Base-by-base conservation (phyloP, 2,113 vertebrate genomes). In the Recurvirostra avosetta region DNA sequence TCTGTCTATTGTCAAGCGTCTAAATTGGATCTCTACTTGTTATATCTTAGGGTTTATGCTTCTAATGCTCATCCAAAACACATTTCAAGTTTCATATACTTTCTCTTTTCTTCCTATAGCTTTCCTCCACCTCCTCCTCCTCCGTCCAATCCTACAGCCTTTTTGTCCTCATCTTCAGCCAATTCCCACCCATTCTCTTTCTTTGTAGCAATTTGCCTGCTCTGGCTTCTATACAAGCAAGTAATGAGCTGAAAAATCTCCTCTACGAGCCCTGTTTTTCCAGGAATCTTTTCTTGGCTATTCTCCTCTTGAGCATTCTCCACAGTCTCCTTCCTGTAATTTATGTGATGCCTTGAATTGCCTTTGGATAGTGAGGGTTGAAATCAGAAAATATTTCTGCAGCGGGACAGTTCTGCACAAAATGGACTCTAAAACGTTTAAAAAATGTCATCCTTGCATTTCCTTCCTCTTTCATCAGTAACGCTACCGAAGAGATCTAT, bases 221-320 rank as follows among this genome's bases (percentile, higher is more conserved):
- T 89, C 56, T 94, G 84, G 73, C 81, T 89, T 95, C 9, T 25
- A 45, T 9, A 15, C 62, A 78, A 85, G 45, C 45, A 74, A 79
- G n/a, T 76, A 95, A 87, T 52, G 62, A 93, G 43, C 70, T 72
- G 61, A 94, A 72, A 96, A 92, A 90, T 88, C 34, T 74, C n/a
- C 38, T 89, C 84, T 72, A 23, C 22, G 79, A 78, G 41, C 6
- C 36, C 62, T 49, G 4, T 26, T 87, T 87, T 68, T 68, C 77
- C 49, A 72, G 70, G 43, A 91, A 85, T 85, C 13, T 78, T 85
- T 91, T 56, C 56, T 65, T 79, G 76, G 38, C 25, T 72, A 6
- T 77, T 89, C 38, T 67, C 15, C 21, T 50, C 21, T n/a, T 12
- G 16, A 26, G 6, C 4, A 8, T 68, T 73, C 61, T 67, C 32